Evolutionary conservation across 2,888 invertebrate species (phyloP), one percentile per base, ranked within the genome.

Genomic region (Sphecodes monilicornis): DNA sequence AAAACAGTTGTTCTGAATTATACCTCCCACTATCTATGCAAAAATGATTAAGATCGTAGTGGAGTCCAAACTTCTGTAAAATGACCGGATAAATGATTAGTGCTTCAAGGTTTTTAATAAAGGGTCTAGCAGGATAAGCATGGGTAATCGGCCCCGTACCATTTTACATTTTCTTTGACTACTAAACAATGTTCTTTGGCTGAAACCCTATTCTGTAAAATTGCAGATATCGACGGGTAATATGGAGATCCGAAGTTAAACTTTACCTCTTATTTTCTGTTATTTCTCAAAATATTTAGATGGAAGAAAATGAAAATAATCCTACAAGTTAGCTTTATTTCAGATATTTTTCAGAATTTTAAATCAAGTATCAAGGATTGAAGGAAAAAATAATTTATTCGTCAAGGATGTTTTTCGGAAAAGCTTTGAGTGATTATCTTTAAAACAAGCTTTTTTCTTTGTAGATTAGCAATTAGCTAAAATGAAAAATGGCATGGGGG

Each of bases 81-180:
- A n/a, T n/a, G n/a, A n/a, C n/a, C n/a, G n/a, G n/a, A n/a, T n/a
- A 64, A 41, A 13, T 46, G 29, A 8, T 69, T 43, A 29, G 50
- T 64, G 76, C 22, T 77, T 77, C 83, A 72, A 36, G 39, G 69
- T 76, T 72, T 10, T 66, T 26, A 29, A n/a, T n/a, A 54, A 50
- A 50, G 50, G 3, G n/a, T 50, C 50, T 10, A n/a, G 54, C n/a
- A 54, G 11, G 11, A 54, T 11, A 3, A 54, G n/a, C 54, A 22
- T n/a, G 54, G 54, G 1, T n/a, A n/a, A 54, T n/a, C 50, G 54
- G n/a, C 22, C 22, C 50, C 11, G 2, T 3, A n/a, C 10, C 11
- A n/a, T 50, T 50, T 22, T 46, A 1, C 6, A 22, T 54, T n/a
- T 10, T 2, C 10, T n/a, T n/a, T 36, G 36, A 36, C n/a, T n/a